These are phyloP conservation scores for Melanophora roralis DNA, from an alignment of 2,888 invertebrate species.

Conservation along the genomic window DNA sequence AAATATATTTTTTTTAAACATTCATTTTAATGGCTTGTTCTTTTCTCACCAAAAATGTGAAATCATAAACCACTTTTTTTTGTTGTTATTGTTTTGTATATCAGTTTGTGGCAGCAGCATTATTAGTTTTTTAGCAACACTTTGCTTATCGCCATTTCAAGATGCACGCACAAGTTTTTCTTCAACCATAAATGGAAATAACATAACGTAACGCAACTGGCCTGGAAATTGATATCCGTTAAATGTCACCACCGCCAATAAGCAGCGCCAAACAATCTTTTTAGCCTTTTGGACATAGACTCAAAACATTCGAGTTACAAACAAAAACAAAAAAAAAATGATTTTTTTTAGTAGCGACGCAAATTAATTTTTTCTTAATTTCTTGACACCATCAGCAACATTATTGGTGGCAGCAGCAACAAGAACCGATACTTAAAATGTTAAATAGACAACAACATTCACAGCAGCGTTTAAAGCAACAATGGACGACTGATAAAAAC, in stretches of 20 bases:
- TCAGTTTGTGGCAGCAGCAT: conserved; percentile 23
- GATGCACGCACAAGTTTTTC: conserved; percentile 56
- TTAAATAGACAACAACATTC: conserved; percentile 51
- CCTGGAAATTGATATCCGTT: conserved; percentile 14
- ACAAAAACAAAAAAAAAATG: neutral
- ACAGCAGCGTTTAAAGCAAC: conserved; percentile 4
- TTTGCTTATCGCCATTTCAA: conserved; percentile 49
- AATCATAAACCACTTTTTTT: conserved; percentile 18
- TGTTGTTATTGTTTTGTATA: neutral
- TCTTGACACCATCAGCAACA: conserved; percentile 38
- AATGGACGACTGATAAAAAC: neutral
- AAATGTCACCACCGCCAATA: conserved; percentile 52
- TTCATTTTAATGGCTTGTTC: conserved; percentile 33
- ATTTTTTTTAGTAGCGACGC: conserved; percentile 27
- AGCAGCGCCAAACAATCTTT: neutral
- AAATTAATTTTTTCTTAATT: conserved; percentile 31
- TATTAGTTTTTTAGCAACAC: conserved; percentile 28
- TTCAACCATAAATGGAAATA: conserved; percentile 56
- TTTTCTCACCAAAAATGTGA: conserved; percentile 17
- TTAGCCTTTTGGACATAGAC: neutral
- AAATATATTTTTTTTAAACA: neutral
- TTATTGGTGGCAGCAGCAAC: neutral
- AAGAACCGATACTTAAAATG: conserved; percentile 34
- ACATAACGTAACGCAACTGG: conserved; percentile 56
- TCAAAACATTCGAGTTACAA: conserved; percentile 14